Conservation (phyloP, 2,797 vertebrate genomes). For the Ficedula albicollis region DNA sequence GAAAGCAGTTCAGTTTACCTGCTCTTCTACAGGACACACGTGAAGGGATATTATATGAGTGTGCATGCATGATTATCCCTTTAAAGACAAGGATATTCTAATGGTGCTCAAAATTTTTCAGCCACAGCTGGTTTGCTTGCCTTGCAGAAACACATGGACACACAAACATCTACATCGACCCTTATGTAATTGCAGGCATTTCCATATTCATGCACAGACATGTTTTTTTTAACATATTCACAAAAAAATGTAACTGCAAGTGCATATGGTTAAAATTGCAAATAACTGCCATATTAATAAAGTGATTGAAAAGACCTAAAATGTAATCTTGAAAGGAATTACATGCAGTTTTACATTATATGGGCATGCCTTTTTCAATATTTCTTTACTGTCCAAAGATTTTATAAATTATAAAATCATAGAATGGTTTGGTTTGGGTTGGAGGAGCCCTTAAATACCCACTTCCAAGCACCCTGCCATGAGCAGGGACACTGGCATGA, state of each 20-base stretch:
- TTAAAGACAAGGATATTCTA: conserved; percentile 1
- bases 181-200: neutral
- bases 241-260: neutral
- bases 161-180: too few relatives aligned
- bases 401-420: neutral
- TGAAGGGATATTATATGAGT: neutral
- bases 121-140: neutral
- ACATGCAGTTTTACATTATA: conserved; percentile 5
- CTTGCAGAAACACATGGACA: neutral
- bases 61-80: accelerated
- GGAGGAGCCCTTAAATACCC: neutral
- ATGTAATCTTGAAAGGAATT: neutral
- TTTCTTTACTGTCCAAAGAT: conserved; percentile 35
- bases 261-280: neutral
- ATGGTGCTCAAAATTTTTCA: neutral
- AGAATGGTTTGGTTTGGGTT: neutral
- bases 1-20: conserved; percentile 7
- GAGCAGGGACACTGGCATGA: neutral
- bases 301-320: neutral
- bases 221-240: neutral
- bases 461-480: neutral
- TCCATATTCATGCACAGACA: neutral
- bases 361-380: conserved; percentile 29
- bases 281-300: neutral
- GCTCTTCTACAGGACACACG: neutral